These are phyloP conservation scores for Hartigia nigra DNA, from an alignment of 2,888 invertebrate genomes.

Conservation along the genomic window DNA sequence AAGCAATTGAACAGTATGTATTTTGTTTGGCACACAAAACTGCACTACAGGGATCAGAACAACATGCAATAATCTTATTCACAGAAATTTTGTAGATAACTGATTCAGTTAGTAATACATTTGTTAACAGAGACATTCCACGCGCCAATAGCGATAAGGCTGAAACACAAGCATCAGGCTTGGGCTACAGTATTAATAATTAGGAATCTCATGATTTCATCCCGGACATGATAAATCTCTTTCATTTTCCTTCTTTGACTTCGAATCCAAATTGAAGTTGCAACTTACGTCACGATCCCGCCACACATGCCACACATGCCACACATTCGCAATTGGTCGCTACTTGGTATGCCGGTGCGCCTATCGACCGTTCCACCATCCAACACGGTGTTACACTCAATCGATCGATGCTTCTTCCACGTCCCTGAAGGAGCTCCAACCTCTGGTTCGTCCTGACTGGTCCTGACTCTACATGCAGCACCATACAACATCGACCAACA, in stretches of 20 bases:
- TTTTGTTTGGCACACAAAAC: too few species aligned
- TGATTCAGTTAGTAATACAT: too few species aligned
- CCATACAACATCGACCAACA: not conserved
- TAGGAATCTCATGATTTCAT: not conserved
- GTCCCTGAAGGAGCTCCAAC: not conserved
- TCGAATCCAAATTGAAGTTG: constrained; percentile 15
- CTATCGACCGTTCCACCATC: constrained; percentile 5
- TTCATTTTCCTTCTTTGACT: not conserved
- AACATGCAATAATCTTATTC: too few species aligned
- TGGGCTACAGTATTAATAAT: not conserved
- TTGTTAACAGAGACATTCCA: too few species aligned
- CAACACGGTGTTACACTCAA: not conserved
- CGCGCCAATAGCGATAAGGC: not conserved
- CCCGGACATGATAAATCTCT: not conserved
- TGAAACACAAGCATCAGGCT: not conserved
- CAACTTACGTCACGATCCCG: constrained; percentile 27
- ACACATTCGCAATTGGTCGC: constrained; percentile 7
- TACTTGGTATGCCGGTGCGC: not conserved
- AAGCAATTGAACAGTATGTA: too few species aligned
- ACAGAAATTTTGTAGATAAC: too few species aligned
- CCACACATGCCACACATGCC: constrained; percentile 21
- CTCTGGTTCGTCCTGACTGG: not conserved
- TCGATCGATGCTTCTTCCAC: not conserved
- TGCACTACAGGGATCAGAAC: too few species aligned
- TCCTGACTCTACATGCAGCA: not conserved